A percentile compares a stretch with the other conserved stretches of the same genome.
These are phyloP conservation scores for Eulithis testata DNA, from an alignment of 2,888 invertebrate species.

Conservation along the genomic window DNA sequence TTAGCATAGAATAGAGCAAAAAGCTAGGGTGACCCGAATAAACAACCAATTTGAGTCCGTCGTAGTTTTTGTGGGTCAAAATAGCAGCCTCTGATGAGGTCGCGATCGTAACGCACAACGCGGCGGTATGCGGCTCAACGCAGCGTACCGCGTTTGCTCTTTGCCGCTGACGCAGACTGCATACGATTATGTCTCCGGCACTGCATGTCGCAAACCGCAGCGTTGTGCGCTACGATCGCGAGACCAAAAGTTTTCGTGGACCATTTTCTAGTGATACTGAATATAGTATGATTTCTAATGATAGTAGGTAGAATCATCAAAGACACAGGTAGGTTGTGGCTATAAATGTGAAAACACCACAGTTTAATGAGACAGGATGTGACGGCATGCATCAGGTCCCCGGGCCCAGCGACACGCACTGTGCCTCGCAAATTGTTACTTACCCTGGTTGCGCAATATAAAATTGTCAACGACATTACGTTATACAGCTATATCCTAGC, in stretches of 20 bases:
- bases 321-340: background rate
- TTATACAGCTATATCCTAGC: constrained; percentile 29
- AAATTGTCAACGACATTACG: constrained; percentile 70
- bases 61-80: constrained; percentile 3
- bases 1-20: constrained; percentile 47
- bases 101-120: too few relatives aligned
- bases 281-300: background rate
- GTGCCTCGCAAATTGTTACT: constrained; percentile 74
- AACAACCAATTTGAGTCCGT: constrained; percentile 4
- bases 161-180: too few relatives aligned
- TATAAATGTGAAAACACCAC: constrained; percentile 13
- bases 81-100: background rate
- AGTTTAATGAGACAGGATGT: constrained; percentile 29
- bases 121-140: too few relatives aligned
- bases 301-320: background rate
- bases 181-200: too few relatives aligned
- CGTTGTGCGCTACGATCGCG: too few relatives aligned
- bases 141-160: too few relatives aligned
- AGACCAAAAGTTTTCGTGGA: background rate
- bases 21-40: constrained; percentile 30
- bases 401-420: constrained; percentile 66
- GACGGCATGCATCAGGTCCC: constrained; percentile 22
- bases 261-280: background rate
- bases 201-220: too few relatives aligned
- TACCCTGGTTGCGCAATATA: constrained; percentile 69